These are phyloP conservation scores for Struthio camelus DNA, from an alignment of 2,113 vertebrate genomes.

Conservation along the genomic window DNA sequence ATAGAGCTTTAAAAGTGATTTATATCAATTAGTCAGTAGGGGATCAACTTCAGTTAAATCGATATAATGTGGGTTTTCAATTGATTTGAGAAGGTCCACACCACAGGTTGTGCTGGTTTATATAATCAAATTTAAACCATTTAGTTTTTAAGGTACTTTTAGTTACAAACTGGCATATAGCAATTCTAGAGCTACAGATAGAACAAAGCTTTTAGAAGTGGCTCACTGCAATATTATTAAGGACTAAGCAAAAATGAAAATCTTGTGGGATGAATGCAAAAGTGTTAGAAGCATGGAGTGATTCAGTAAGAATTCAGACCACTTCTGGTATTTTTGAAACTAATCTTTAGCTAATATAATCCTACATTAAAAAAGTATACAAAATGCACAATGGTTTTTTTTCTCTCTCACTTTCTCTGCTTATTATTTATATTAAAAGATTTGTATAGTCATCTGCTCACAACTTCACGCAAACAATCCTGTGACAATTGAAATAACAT, in stretches of 20 bases:
- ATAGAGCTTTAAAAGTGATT: neutral
- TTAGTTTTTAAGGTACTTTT: neutral
- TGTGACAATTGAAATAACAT: constrained; percentile 21
- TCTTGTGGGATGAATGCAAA: constrained; percentile 3
- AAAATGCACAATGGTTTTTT: neutral
- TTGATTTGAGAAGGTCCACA: neutral
- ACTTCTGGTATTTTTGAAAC: constrained; percentile 24
- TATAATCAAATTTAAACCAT: neutral
- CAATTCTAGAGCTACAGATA: neutral
- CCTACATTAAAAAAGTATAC: neutral
- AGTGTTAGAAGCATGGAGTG: neutral
- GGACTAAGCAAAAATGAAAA: constrained; percentile 6
- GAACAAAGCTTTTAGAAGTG: neutral
- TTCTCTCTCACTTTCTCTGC: neutral
- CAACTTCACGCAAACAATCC: constrained; percentile 9
- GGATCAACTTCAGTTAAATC: neutral
- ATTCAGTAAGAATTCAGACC: constrained; percentile 34
- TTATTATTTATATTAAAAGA: neutral
- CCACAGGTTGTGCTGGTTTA: neutral
- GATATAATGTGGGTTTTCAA: neutral
- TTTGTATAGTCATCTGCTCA: constrained; percentile 15
- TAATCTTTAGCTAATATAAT: constrained; percentile 47
- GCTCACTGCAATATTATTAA: neutral
- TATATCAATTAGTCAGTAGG: neutral
- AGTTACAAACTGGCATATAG: neutral